Base-by-base conservation (phyloP, 1,140 invertebrate species). In the Lordiphosa clarofinis region DNA sequence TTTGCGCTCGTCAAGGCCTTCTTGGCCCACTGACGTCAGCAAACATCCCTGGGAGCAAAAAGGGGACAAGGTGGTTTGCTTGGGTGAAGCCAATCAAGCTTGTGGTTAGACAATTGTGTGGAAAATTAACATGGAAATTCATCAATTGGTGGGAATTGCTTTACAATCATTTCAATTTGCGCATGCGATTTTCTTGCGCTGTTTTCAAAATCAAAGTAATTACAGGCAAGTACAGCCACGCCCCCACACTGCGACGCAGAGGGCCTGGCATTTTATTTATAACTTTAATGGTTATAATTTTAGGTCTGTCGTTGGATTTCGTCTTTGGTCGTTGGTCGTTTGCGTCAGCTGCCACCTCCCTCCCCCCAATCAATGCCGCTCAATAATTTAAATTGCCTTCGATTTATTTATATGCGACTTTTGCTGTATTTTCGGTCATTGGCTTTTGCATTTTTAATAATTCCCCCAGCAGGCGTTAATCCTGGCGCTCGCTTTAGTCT, bases 221-320 rank as follows among this genome's bases (percentile, higher is more conserved):
- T 82, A 82, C 68, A 81, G 50, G 52, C 70, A 49, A 64, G 52
- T 42, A 48, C 21, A 36, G 56, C 24, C 70, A 81, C 75, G 70
- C 76, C 71, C 47, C 36, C 61, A 53, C 37, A 33, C 33, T 8
- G 50, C 11, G 19, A 9, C n/a, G 8, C 13, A 38, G 43, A n/a
- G 21, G 52, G 63, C 39, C 54, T 36, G 12, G 46, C 73, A 47
- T 73, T 82, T 82, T 82, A 84, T 82, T 82, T 82, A 78, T 82
- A 84, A 70, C 69, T 69, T 75, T 84, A 78, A 82, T 82, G 78
- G 78, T 57, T 84, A 82, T 84, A 82, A 82, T 82, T 82, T 78
- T 76, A 76, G 64, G 59, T 72, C 69, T 58, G 64, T 68, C 68
- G 78, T 78, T 70, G 79, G 43, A 67, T 84, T 84, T 82, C 28